Conservation (phyloP, 2,888 invertebrate species). For the Elegia similella region DNA sequence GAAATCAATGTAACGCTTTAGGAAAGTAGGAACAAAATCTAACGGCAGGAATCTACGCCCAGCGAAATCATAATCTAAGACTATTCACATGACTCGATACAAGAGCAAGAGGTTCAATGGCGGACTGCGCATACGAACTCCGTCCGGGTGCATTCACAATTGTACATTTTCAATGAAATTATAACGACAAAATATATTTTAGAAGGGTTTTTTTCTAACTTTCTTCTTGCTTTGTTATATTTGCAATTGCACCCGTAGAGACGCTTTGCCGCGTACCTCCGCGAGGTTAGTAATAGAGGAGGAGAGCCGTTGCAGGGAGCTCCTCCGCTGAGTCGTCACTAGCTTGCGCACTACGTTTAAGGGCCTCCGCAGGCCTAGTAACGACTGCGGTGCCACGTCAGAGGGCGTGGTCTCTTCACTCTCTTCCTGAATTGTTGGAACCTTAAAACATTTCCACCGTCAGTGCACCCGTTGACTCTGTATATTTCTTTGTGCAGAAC, state of each 20-base stretch:
- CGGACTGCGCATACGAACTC: conserved; percentile 52
- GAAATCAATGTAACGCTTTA: conserved; percentile 21
- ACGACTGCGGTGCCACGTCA: conserved; percentile 60
- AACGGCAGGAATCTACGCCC: conserved; percentile 54
- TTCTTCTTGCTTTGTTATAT: neutral
- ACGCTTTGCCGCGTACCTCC: conserved; percentile 68
- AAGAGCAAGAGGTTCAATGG: conserved; percentile 55
- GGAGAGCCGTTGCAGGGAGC: conserved; percentile 72
- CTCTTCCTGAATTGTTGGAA: conserved; percentile 64
- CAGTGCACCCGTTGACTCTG: conserved; percentile 38
- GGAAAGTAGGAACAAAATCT: conserved; percentile 31
- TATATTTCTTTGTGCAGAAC: conserved; percentile 24
- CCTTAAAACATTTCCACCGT: conserved; percentile 62
- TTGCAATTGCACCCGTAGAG: conserved; percentile 27
- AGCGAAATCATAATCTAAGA: conserved; percentile 42
- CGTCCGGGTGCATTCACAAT: conserved; percentile 63
- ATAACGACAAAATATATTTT: neutral
- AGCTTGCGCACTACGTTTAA: conserved; percentile 77
- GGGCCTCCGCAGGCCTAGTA: conserved; percentile 69
- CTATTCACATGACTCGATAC: conserved; percentile 41
- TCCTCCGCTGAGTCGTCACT: conserved; percentile 73
- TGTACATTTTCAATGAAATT: conserved; percentile 6
- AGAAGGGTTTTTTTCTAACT: neutral
- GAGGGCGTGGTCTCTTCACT: conserved; percentile 55
- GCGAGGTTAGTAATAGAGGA: conserved; percentile 76